Base-by-base conservation (phyloP, 2,797 vertebrate species). In the Acrossocheilus wenchowensis region DNA sequence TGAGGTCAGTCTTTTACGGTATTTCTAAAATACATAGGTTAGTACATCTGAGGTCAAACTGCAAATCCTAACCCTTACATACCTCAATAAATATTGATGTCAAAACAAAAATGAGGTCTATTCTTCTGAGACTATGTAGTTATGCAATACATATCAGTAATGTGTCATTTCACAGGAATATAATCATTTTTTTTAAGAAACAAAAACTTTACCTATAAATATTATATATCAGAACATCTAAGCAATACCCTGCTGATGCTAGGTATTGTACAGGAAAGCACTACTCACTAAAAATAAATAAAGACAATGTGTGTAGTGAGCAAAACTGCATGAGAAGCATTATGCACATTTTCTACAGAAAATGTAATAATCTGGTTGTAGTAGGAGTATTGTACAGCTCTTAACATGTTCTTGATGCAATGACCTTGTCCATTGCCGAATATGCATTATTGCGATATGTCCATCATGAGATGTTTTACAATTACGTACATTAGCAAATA, bases 391-490 rank as follows among this genome's bases (percentile, higher is more conserved):
- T 34, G 41, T 10, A 48, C 54, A 45, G 41, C n/a, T 23, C 10
- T 23, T 14, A 71, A 36, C 12, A n/a, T 26, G 6, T 68, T 54
- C 36, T 17, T 39, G 23, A 82, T 52, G 34, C 45, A 54, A 30
- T 26, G 2, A 12, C 30, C 69, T 83, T 75, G 43, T 52, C 26
- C 45, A 52, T 19, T 36, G 21, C 71, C 11, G 9, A 66, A 77
- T 39, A 62, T 21, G 17, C 69, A 83, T 74, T 62, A 34, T 6
- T 62, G 60, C 3, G 11, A 77, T 77, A 39, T 68, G 45, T 26
- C 72, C 45, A 52, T 52, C 57, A 69, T 57, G 45, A 41, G 36
- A 78, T 57, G 36, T 43, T 78, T 68, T 78, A 84, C 36, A 69
- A 52, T 78, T 43, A 71, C 6, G 34, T 43, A 14, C 45, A 78